Evolutionary conservation across 2,888 invertebrate genomes (phyloP).

Genomic region (Tinea pellionella): DNA sequence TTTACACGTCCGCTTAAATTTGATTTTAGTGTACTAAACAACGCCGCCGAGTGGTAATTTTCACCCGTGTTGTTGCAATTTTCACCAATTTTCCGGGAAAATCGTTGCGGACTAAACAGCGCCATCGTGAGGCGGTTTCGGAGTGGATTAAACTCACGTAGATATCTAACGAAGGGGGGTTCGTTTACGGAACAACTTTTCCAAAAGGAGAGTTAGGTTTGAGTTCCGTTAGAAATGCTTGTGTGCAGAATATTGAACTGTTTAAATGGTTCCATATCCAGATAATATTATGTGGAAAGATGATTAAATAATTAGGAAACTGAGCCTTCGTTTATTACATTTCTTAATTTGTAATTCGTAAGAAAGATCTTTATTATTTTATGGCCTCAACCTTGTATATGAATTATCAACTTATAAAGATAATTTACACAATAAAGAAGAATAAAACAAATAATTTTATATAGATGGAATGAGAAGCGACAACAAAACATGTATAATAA

Average conservation of each 20-base stretch:
- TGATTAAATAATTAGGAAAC: neutral
- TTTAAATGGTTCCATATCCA: conserved; percentile 61
- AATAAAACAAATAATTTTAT: neutral
- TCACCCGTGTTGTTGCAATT: conserved; percentile 63
- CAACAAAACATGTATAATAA: neutral
- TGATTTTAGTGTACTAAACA: conserved; percentile 44
- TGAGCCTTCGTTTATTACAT: neutral
- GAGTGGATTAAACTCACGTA: conserved; percentile 67
- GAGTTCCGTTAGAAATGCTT: conserved; percentile 63
- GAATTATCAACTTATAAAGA: no score
- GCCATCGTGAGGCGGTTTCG: conserved; percentile 29
- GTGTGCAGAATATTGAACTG: conserved; percentile 68
- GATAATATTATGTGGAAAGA: conserved; percentile 31
- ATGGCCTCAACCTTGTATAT: no score
- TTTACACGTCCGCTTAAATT: conserved; percentile 47
- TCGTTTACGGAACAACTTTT: conserved; percentile 64
- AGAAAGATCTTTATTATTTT: no score
- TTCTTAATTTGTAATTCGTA: neutral
- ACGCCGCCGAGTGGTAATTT: conserved; percentile 60
- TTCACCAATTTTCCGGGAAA: conserved; percentile 58
- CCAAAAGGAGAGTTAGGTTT: conserved; percentile 59
- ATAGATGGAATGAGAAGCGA: neutral
- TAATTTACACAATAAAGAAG: neutral
- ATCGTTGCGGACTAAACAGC: conserved; percentile 46
- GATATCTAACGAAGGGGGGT: conserved; percentile 66